Conservation (phyloP, 2,797 vertebrate genomes). For the Glyptemys insculpta region DNA sequence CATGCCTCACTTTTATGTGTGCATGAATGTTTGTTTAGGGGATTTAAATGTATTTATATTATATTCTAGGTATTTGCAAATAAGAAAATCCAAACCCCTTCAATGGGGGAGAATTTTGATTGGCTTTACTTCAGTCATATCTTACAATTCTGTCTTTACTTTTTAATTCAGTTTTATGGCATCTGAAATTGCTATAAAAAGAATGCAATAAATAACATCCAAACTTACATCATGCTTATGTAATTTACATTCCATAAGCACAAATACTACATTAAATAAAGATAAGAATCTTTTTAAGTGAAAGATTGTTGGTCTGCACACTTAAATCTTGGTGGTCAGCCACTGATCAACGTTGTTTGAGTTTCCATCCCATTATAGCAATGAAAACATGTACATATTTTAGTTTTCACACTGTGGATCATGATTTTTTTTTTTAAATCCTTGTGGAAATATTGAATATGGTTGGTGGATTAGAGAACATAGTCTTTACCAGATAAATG, state of each 20-base stretch:
- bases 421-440: background rate
- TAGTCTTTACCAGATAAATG: background rate
- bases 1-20: background rate
- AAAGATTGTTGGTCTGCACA: background rate
- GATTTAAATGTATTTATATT: background rate
- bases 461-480: background rate
- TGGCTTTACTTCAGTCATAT: background rate
- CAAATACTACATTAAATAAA: background rate
- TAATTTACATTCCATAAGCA: background rate
- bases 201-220: background rate
- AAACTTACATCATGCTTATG: background rate
- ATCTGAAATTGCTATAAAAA: background rate
- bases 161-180: background rate
- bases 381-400: background rate
- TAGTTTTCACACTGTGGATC: background rate
- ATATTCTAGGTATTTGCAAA: background rate
- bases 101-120: background rate
- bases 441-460: background rate
- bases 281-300: background rate
- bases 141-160: background rate
- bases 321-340: background rate
- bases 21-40: background rate
- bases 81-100: background rate
- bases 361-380: background rate
- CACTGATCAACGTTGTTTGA: background rate